A percentile compares a stretch with the other conserved stretches of the same genome.
phyloP scores from a whole-genome alignment of 1,140 invertebrate genomes.

The Drosophila mauritiana region DNA sequence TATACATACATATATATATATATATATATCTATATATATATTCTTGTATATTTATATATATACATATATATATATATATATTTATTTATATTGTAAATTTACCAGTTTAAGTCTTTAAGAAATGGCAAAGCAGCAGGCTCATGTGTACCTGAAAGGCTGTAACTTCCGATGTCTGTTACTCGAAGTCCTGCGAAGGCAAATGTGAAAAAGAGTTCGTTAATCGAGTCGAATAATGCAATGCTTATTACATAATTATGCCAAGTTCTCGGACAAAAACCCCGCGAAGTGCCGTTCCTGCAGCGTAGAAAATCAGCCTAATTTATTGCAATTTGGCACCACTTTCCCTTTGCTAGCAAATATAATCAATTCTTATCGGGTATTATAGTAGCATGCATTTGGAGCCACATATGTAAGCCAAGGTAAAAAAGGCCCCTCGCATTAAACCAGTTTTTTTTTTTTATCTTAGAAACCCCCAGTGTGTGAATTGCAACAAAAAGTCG shows the following conservation, averaged over 20 bases:
- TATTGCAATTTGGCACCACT: background rate
- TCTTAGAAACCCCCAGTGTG: background rate
- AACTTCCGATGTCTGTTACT: slow-evolving; percentile 97
- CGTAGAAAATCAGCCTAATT: slow-evolving; percentile 1
- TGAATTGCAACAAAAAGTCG: too few species aligned
- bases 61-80: slow-evolving; percentile 24
- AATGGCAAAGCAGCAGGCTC: slow-evolving; percentile 85
- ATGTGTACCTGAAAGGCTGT: slow-evolving; percentile 97
- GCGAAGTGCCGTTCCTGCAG: background rate
- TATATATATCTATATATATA: slow-evolving; percentile 27
- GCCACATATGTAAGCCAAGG: too few species aligned
- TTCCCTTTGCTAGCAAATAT: background rate
- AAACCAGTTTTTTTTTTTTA: background rate
- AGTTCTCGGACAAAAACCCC: too few species aligned
- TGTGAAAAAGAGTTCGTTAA: background rate
- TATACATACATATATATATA: slow-evolving; percentile 44
- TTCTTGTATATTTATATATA: slow-evolving; percentile 21
- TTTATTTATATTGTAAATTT: slow-evolving; percentile 40
- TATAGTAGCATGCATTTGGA: background rate
- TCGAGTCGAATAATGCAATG: background rate
- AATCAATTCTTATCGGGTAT: slow-evolving; percentile 7
- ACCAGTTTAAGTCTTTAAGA: slow-evolving; percentile 60
- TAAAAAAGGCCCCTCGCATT: background rate
- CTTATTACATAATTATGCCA: too few species aligned
- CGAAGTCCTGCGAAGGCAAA: slow-evolving; percentile 90